Evolutionary conservation across 2,888 invertebrate species (phyloP), one percentile per base, ranked within the genome.

Genomic region (Campopleginae sp.): DNA sequence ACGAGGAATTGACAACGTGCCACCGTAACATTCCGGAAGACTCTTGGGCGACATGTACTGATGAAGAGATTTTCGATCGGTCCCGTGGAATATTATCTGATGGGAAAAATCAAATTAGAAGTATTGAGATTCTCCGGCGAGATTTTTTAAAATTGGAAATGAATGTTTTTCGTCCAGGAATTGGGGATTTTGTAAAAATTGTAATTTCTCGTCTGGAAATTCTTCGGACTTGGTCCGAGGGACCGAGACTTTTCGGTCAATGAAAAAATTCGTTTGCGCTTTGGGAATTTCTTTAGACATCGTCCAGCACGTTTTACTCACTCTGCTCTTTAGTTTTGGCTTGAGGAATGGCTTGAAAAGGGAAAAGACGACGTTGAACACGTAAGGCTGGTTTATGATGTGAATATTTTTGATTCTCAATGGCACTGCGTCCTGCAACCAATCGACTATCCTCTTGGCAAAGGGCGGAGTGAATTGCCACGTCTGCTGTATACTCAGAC

Each of bases 321-420:
- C 95, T 89, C 98, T 95, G 66, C 95, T 96, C 84, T 97, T 96
- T 51, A 98, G 94, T 93, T 98, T 98, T 91, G 98, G 97, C 86
- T 96, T 96, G 77, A 98, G 94, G 94, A 98, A 98, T 2, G 98
- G 98, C 93, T 98, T 98, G 94, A 98, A 97, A 38, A 98, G 94
- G 44, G 97, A 96, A 94, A 98, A 98, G 48, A 98, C 97, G 94
- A 98, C 96, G 92, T 98, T 98, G 94, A 98, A 98, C 87, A 98
- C 95, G 92, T 96, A 96, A 0, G 98, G 98, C 93, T 98, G 98
- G 94, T 98, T 98, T 61, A 98, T 95, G 75, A 98, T 96, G 94
- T 98, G 98, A 63, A 98, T 95, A 33, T 97, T 98, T 94, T 98
- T 98, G 82, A 98, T 95, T 87, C 98, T 95, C 63, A 97, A 94